Evolutionary conservation across 1,140 invertebrate species (phyloP).

Genomic region (Adoxophyes honmai): DNA sequence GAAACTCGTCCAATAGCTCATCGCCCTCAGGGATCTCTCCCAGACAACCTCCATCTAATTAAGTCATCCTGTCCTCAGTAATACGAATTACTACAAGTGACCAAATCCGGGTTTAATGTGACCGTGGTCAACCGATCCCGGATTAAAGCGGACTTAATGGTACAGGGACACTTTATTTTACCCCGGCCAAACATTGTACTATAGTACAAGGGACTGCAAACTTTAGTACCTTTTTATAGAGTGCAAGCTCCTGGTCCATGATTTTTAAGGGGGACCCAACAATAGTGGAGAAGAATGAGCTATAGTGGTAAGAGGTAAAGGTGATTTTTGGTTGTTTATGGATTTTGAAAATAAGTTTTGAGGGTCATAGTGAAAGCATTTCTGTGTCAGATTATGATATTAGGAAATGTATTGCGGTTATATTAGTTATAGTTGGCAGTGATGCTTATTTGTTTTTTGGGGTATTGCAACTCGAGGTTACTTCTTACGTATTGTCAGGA

Average conservation of each 20-base stretch:
- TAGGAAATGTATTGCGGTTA: conserved; percentile 48
- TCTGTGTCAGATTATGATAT: conserved; percentile 73
- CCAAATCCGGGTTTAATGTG: conserved; percentile 66
- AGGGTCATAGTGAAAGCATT: conserved; percentile 68
- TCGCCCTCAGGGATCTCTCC: neutral
- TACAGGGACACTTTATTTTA: conserved; percentile 48
- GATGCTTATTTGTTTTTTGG: conserved; percentile 20
- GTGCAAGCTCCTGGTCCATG: no score
- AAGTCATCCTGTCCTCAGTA: conserved; percentile 28
- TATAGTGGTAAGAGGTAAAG: conserved; percentile 8
- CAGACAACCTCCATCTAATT: conserved; percentile 1
- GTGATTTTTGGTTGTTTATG: conserved; percentile 21
- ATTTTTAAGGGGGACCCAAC: no score
- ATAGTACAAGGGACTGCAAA: no score
- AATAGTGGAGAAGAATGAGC: conserved; percentile 19
- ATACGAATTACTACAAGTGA: conserved; percentile 61
- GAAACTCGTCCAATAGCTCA: no score
- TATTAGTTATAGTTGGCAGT: conserved; percentile 32
- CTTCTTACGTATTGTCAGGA: no score
- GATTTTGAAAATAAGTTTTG: conserved; percentile 47
- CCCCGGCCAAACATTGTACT: neutral
- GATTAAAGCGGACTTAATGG: conserved; percentile 64
- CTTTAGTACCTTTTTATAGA: no score
- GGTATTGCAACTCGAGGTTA: no score
- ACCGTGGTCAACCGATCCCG: conserved; percentile 63